Base-by-base conservation (phyloP, 2,797 vertebrate genomes). In the Poecilia gillii region DNA sequence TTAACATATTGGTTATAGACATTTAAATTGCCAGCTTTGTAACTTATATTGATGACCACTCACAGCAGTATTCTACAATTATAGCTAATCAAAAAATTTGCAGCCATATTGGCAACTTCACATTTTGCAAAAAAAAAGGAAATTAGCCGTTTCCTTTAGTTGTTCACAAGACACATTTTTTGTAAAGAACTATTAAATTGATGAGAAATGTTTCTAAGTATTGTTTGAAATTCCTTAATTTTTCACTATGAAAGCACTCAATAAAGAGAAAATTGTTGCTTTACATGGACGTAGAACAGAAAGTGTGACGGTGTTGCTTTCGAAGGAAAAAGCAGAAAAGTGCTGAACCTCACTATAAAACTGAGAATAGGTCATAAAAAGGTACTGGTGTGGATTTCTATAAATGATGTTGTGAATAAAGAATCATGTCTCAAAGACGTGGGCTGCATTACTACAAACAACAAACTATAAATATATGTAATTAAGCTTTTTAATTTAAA, bases 391-490 rank as follows among this genome's bases (percentile, higher is more conserved):
- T 41, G 36, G 20, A 33, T 33, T 33, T 33, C 33, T 33, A 18
- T 18, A 62, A 62, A 62, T 33, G 72, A 68, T 76, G 51, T 41
- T 39, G 75, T 23, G 1, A 46, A 59, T 71, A 8, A 74, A 53
- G 47, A 77, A 51, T 49, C 31, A n/a, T 73, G 47, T 43, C 77
- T 75, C 59, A 76, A 78, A 59, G 55, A 36, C 47, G 33, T 73
- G 13, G 72, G 55, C 51, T 53, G 53, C 73, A 78, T 45, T 51
- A 68, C 79, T 74, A 82, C 28, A 46, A 64, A 39, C 4, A n/a
- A 41, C 45, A 41, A 13, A 1, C 20, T 6, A 25, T 16, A 3
- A 73, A 70, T 14, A 39, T n/a, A 25, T 53, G 18, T 23, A 39
- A 45, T 25, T 45, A 6, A n/a, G 28, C 3, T 33, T 59, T 49